Evolutionary conservation across 2,113 vertebrate species (phyloP), one percentile per base, ranked within the genome.

Genomic region (Raja brachyura): DNA sequence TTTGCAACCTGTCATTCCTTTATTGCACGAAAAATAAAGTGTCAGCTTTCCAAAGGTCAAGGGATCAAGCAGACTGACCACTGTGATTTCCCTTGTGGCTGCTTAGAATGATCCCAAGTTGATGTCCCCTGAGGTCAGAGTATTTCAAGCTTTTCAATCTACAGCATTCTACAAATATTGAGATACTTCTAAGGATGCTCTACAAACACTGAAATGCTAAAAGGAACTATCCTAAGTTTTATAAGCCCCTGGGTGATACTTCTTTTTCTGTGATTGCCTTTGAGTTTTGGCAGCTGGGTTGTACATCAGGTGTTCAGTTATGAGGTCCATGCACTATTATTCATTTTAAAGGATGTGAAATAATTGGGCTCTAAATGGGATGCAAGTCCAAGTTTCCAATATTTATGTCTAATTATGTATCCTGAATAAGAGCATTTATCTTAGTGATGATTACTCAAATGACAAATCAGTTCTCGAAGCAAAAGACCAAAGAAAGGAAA

Each of bases 21-120:
- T n/a, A 31, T 31, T 88, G 83, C 63, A 59, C 59, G 63, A 13
- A 18, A 88, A 63, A 63, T 28, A 0, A 63, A 31, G 13, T 31
- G 28, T 88, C 83, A 88, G n/a, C 28, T 88, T 63, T 88, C 59
- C 59, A 88, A 66, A 88, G 83, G 83, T 88, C 83, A 88, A 18
- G 59, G 59, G 20, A 88, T 13, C 83, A 88, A 88, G 31, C 83
- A 63, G 83, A 88, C 56, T 88, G 83, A 88, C 28, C 18, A 56
- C 59, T 66, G 28, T 88, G 59, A 88, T 88, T 88, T 88, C 83
- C 59, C 83, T 16, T 33, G 83, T 31, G 83, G n/a, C 59, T 88
- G n/a, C 59, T 66, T 63, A 28, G n/a, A 63, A 31, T 31, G 83
- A 63, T 88, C 83, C 59, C n/a, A 7, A 33, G 56, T 31, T 88